phyloP scores from a whole-genome alignment of 2,113 vertebrate species.

The Corydoras sp. region DNA sequence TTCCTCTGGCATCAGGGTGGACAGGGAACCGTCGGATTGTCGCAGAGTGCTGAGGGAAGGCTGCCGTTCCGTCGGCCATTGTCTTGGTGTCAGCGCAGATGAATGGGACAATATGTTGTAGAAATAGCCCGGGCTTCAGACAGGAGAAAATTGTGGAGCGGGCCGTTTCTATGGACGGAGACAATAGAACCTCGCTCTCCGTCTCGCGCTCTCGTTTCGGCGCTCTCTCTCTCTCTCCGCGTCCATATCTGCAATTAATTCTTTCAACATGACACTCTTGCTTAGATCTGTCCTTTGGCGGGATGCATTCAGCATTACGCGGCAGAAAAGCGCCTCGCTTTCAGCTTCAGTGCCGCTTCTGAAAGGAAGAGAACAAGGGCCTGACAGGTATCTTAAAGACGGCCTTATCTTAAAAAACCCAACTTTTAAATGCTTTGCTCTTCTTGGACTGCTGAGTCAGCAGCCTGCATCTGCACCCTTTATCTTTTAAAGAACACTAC shows the following conservation, averaged over 20 bases:
- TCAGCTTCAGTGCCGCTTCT: slow-evolving; percentile 11
- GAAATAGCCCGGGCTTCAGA: slow-evolving; percentile 36
- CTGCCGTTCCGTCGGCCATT: slow-evolving; percentile 45
- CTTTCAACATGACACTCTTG: slow-evolving; percentile 4
- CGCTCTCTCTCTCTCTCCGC: not conserved
- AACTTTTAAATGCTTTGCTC: no score
- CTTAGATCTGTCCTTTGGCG: slow-evolving; percentile 12
- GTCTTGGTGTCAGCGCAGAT: slow-evolving; percentile 45
- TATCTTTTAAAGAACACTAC: no score
- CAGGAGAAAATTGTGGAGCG: slow-evolving; percentile 23
- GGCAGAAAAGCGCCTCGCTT: slow-evolving; percentile 21
- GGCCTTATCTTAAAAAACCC: no score
- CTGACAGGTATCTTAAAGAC: slow-evolving; percentile 24
- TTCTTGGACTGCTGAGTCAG: no score
- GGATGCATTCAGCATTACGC: not conserved
- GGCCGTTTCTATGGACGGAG: slow-evolving; percentile 15
- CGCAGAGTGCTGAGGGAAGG: slow-evolving; percentile 36
- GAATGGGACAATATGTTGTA: slow-evolving; percentile 47
- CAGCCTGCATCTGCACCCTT: no score
- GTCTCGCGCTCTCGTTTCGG: not conserved
- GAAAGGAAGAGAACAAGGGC: not conserved
- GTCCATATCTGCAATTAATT: slow-evolving; percentile 36
- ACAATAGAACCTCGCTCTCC: slow-evolving; percentile 15
- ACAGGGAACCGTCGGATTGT: slow-evolving; percentile 37
- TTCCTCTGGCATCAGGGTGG: slow-evolving; percentile 11